Percentiles rank a stretch among this genome's conserved stretches.
Conservation (phyloP, 1,140 invertebrate genomes). For the Nasonia vitripennis region DNA sequence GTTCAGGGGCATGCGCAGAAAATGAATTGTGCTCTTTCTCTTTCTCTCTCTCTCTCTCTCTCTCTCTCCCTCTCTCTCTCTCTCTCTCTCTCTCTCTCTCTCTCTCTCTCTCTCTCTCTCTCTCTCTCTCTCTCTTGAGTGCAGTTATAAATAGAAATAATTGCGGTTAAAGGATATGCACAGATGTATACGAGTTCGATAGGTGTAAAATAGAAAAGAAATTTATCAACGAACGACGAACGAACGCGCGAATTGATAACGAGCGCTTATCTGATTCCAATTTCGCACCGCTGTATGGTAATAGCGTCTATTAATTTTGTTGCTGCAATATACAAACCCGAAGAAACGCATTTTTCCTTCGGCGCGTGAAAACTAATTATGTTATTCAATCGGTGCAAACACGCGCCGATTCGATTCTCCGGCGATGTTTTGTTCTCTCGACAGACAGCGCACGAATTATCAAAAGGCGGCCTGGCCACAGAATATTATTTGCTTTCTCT, state of each 20-base stretch:
- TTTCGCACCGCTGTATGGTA: not conserved
- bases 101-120: no score
- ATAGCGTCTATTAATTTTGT: not conserved
- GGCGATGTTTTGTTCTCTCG: not conserved
- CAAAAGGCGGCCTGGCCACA: not conserved
- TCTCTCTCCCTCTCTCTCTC: no score
- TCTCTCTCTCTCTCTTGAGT: not conserved
- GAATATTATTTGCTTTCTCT: not conserved
- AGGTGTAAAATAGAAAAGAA: not conserved
- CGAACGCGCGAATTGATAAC: not conserved
- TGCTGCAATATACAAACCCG: not conserved
- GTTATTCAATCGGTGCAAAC: not conserved
- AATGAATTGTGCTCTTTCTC: not conserved
- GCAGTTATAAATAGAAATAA: not conserved
- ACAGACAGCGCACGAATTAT: not conserved
- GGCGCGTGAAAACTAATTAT: conserved; percentile 21
- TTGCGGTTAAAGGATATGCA: not conserved
- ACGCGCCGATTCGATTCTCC: not conserved
- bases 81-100: no score
- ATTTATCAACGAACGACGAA: not conserved
- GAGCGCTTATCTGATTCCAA: not conserved
- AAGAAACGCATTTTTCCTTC: not conserved
- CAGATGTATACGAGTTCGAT: not conserved
- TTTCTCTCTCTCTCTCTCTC: no score
- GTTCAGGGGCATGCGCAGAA: conserved; percentile 2